Evolutionary conservation across 2,797 vertebrate species (phyloP).

Genomic region (Discoglossus pictus): DNA sequence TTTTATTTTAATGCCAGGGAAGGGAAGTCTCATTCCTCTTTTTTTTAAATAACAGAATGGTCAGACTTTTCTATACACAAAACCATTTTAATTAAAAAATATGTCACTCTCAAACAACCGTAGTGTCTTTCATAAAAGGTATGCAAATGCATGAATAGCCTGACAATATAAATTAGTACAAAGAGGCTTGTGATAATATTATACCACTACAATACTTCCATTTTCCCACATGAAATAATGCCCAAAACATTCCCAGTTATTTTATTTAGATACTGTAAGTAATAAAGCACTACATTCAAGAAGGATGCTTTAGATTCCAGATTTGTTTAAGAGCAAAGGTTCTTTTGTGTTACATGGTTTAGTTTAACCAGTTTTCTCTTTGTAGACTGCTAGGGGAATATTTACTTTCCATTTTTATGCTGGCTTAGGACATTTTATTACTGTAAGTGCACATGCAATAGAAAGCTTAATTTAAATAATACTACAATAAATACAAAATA

Average conservation of each 20-base stretch:
- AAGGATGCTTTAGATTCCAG: neutral
- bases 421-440: no score
- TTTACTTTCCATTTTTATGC: no score
- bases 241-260: conserved; percentile 11
- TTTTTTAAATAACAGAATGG: conserved; percentile 13
- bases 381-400: no score
- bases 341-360: no score
- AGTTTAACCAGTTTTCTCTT: no score
- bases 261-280: neutral
- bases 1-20: neutral
- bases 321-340: no score
- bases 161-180: conserved; percentile 22
- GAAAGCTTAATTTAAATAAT: no score
- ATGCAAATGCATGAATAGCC: conserved; percentile 4
- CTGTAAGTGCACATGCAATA: no score
- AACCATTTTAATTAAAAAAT: conserved; percentile 30
- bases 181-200: conserved; percentile 4
- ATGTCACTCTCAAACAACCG: conserved; percentile 18
- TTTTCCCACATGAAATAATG: conserved; percentile 16
- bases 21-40: neutral
- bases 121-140: conserved; percentile 12
- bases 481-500: no score
- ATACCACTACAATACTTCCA: neutral
- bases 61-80: conserved; percentile 17
- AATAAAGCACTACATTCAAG: neutral